Percentiles rank a stretch among this genome's conserved stretches.
Conservation (phyloP, 2,113 vertebrate genomes). For the Oplegnathus fasciatus region DNA sequence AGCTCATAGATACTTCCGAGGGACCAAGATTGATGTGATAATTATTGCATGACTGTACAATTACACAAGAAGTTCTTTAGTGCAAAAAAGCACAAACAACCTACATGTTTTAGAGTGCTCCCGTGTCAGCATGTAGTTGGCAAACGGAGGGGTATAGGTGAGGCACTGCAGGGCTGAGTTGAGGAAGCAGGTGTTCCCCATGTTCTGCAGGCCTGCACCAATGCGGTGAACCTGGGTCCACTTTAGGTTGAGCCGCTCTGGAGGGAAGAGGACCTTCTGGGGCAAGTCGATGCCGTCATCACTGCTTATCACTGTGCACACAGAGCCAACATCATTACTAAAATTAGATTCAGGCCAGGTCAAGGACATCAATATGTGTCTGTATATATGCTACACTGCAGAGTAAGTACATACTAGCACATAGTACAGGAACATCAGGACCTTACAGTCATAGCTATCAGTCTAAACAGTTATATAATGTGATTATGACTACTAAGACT, state of each 20-base stretch:
- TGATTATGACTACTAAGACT: neutral
- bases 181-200: constrained; percentile 97
- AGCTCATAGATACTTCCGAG: neutral
- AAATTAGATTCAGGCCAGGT: constrained; percentile 14
- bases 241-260: constrained; percentile 93
- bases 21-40: neutral
- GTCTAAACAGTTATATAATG: neutral
- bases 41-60: neutral
- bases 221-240: constrained; percentile 92
- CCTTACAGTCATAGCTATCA: neutral
- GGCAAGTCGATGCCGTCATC: constrained; percentile 93
- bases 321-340: constrained; percentile 8
- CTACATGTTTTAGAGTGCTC: constrained; percentile 96
- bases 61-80: neutral
- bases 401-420: neutral
- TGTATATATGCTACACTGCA: neutral
- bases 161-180: constrained; percentile 97
- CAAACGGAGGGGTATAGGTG: constrained; percentile 94
- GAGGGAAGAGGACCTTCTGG: constrained; percentile 93
- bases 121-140: constrained; percentile 95
- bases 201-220: constrained; percentile 96
- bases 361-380: neutral
- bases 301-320: constrained; percentile 81
- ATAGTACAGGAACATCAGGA: neutral
- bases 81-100: constrained; percentile 46